Evolutionary conservation across 2,113 vertebrate species (phyloP), one percentile per base, ranked within the genome.

Genomic region (Cygnus buccinator): DNA sequence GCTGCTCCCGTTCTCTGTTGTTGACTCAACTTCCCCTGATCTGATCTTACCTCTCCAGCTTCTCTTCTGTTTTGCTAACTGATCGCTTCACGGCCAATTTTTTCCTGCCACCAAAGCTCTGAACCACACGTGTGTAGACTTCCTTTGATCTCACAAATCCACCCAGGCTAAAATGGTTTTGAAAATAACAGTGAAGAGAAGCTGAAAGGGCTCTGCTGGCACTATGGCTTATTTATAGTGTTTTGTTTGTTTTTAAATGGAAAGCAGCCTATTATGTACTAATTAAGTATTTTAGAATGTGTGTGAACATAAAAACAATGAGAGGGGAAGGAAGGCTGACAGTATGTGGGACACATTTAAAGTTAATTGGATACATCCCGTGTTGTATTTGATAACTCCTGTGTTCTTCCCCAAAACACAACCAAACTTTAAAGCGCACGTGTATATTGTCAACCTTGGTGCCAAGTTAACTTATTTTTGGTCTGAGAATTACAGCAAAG

Each of bases 361-460:
- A 39, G 37, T 35, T 94, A 75, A 78, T 59, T 78, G 48, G 17
- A 22, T 58, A 33, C 0, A 2, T 65, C 29, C 72, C 67, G 22
- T 65, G 19, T 68, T 65, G 19, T 74, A 22, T 68, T 85, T 67
- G 6, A 0, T 46, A 52, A 19, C 26, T 70, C 20, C 41, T 71
- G 15, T 74, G 4, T 37, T 81, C 23, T 65, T 87, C 65, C 37
- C 31, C 44, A 72, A 74, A 84, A 7, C 20, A 23, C 29, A 72
- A 19, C 21, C 15, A 11, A 57, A 8, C 10, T n/a, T 33, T 39
- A n/a, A 75, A 20, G 6, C 5, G 11, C 31, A 72, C 1, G 0
- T 2, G 2, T 59, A 1, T 44, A 4, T 63, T 48, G 13, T 57
- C 43, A 58, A 63, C 26, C 50, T 83, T 62, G 15, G 21, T 73